Evolutionary conservation across 2,888 invertebrate species (phyloP).

Genomic region (Omphaloscelis lunosa): DNA sequence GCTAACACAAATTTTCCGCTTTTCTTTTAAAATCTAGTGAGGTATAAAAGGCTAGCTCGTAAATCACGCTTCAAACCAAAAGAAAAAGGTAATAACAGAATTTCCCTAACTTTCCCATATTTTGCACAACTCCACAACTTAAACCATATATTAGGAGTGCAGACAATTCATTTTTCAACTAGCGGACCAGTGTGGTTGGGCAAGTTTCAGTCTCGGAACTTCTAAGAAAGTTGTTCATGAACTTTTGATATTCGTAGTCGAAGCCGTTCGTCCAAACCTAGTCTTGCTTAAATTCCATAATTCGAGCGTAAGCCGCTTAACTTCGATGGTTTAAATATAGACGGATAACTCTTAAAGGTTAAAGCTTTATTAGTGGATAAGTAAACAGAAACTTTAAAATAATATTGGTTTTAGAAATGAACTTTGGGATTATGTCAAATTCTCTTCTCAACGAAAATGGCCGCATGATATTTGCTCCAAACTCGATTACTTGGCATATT

Average conservation of each 20-base stretch:
- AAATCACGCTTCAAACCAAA: slow-evolving; percentile 51
- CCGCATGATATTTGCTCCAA: slow-evolving; percentile 13
- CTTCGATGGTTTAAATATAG: slow-evolving; percentile 65
- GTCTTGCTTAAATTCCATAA: slow-evolving; percentile 81
- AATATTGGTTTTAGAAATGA: slow-evolving; percentile 20
- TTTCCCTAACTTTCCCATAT: slow-evolving; percentile 77
- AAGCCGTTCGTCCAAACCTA: slow-evolving; percentile 79
- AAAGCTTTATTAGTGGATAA: slow-evolving; percentile 26
- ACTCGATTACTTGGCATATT: slow-evolving; percentile 33
- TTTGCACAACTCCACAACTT: slow-evolving; percentile 80
- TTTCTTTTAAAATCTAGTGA: slow-evolving; percentile 28
- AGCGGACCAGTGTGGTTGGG: slow-evolving; percentile 76
- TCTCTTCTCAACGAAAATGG: slow-evolving; percentile 18
- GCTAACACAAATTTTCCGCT: slow-evolving; percentile 9
- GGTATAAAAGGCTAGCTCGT: slow-evolving; percentile 36
- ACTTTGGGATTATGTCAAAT: not conserved
- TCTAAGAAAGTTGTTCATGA: slow-evolving; percentile 79
- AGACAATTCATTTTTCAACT: slow-evolving; percentile 90
- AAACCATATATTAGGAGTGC: slow-evolving; percentile 87
- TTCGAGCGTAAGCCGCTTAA: slow-evolving; percentile 74
- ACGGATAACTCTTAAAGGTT: slow-evolving; percentile 62
- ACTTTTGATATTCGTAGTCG: slow-evolving; percentile 87
- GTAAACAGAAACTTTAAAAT: slow-evolving; percentile 29
- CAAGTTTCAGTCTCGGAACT: slow-evolving; percentile 81
- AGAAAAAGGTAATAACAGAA: slow-evolving; percentile 65